Conservation (phyloP, 1,140 invertebrate genomes). For the Bombus superbus region DNA sequence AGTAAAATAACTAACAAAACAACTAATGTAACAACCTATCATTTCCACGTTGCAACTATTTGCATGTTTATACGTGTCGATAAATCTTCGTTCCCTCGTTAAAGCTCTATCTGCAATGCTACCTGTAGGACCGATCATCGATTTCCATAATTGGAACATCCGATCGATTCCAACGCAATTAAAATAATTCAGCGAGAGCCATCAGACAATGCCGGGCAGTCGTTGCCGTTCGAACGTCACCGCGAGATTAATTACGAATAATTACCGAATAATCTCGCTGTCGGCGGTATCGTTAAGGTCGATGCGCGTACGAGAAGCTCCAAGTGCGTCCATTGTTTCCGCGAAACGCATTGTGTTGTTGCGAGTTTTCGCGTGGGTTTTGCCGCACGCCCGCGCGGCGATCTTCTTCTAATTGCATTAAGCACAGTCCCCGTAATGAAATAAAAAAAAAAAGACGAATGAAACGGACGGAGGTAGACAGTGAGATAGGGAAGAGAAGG, state of each 20-base stretch:
- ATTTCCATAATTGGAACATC: not conserved
- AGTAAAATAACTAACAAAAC: too few relatives aligned
- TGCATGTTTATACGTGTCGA: too few relatives aligned
- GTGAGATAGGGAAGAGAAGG: too few relatives aligned
- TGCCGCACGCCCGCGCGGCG: not conserved
- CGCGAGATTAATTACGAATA: conserved; percentile 79
- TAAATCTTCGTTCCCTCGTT: not conserved
- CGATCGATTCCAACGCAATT: not conserved
- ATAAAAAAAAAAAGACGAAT: not conserved
- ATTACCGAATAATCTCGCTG: conserved; percentile 74
- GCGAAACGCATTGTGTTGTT: conserved; percentile 58
- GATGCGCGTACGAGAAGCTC: conserved; percentile 26
- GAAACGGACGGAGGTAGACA: not conserved
- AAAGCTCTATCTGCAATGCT: not conserved
- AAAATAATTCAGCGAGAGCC: not conserved
- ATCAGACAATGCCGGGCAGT: conserved; percentile 48
- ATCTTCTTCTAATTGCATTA: conserved; percentile 49
- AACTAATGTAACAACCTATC: too few relatives aligned
- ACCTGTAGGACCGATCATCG: not conserved
- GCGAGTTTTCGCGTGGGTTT: conserved; percentile 36
- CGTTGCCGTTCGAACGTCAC: conserved; percentile 15
- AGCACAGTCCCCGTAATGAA: conserved; percentile 1
- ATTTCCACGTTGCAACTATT: not conserved
- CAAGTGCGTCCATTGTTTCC: conserved; percentile 56
- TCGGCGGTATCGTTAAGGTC: conserved; percentile 70